These are phyloP conservation scores for Pseudococcus jackbeardsleyi DNA, from an alignment of 2,888 invertebrate genomes.

Conservation along the genomic window DNA sequence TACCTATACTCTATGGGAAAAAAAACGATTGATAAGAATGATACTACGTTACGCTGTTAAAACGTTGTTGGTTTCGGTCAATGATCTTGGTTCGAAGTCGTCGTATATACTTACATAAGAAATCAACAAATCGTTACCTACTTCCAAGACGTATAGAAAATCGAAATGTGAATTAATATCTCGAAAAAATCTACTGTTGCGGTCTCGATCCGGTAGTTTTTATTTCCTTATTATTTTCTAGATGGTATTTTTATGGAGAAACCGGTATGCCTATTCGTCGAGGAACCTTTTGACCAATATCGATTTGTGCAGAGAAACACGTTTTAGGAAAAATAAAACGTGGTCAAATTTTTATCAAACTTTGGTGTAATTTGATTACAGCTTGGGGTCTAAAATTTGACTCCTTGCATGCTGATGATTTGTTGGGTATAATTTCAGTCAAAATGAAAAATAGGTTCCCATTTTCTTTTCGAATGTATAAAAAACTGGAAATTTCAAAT, in stretches of 20 bases:
- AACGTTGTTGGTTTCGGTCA: constrained; percentile 47
- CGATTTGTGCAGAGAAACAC: not conserved
- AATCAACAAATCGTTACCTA: not conserved
- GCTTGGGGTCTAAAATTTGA: too few relatives aligned
- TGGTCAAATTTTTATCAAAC: too few relatives aligned
- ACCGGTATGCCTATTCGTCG: not conserved
- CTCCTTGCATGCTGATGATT: too few relatives aligned
- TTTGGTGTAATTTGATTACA: too few relatives aligned
- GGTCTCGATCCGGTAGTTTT: constrained; percentile 1
- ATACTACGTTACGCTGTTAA: constrained; percentile 20
- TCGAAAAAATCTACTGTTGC: not conserved
- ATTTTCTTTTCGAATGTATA: too few relatives aligned
- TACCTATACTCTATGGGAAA: not conserved
- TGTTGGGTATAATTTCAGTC: too few relatives aligned
- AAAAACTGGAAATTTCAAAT: too few relatives aligned
- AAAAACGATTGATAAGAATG: constrained; percentile 25
- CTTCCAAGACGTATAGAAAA: not conserved
- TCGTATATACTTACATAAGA: not conserved
- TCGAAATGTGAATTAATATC: constrained; percentile 5
- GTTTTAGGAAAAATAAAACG: not conserved
- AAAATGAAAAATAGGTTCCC: too few relatives aligned
- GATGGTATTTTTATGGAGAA: not conserved
- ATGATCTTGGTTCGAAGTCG: constrained; percentile 45
- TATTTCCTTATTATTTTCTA: constrained; percentile 22
- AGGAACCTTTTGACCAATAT: not conserved